Evolutionary conservation across 2,113 vertebrate species (phyloP).

Genomic region (Azemiops feae): DNA sequence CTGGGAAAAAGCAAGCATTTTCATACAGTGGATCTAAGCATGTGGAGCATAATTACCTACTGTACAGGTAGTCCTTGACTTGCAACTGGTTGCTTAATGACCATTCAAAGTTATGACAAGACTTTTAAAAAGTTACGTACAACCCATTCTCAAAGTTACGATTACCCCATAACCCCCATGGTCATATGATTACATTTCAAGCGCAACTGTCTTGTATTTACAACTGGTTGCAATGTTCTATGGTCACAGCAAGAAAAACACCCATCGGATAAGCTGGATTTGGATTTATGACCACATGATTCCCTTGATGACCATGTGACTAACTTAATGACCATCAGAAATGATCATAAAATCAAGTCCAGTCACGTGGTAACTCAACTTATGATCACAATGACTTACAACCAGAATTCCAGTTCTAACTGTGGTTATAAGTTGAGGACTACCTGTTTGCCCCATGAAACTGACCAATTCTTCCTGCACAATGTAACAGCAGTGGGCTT

Average conservation of each 20-base stretch:
- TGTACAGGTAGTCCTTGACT: not conserved
- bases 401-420: not conserved
- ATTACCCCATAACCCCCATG: not conserved
- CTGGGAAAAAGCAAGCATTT: not conserved
- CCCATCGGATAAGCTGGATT: not conserved
- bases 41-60: not conserved
- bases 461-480: not conserved
- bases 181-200: not conserved
- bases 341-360: not conserved
- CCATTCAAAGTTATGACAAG: not conserved
- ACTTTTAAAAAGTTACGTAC: not conserved
- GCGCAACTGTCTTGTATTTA: not conserved
- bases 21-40: not conserved
- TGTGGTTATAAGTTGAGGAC: not conserved
- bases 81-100: not conserved
- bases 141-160: not conserved
- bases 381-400: not conserved
- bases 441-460: not conserved
- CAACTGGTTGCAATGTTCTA: not conserved
- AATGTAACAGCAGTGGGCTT: not conserved
- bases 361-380: not conserved
- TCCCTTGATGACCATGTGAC: not conserved
- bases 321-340: not conserved
- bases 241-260: not conserved
- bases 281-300: not conserved